Evolutionary conservation across 1,140 invertebrate genomes (phyloP), one percentile per base, ranked within the genome.

Genomic region (Onthophagus taurus): DNA sequence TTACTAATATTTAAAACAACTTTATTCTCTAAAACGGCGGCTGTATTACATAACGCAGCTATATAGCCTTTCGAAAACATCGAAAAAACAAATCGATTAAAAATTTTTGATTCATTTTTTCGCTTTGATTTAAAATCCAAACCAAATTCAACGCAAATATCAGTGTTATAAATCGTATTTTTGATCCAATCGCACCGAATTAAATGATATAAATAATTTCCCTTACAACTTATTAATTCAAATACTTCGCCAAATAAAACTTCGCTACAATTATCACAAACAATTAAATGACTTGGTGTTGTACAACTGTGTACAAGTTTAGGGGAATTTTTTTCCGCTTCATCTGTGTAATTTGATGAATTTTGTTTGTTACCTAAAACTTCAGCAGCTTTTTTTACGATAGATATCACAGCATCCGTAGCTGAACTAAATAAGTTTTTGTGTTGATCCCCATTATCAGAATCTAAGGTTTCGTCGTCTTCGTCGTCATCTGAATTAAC

Each of bases 321-420:
- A 2, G 12, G 6, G 16, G 21, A 14, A 6, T 23, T 14, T 13
- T n/a, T 26, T 13, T 26, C 48, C 7, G 58, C 31, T 13, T 43
- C 30, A 39, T 44, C 42, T 31, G 52, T 60, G 8, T 57, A 24
- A 42, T 60, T 71, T 51, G 71, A 67, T 64, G 36, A 49, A 38
- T 78, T 72, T 50, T 77, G 69, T 50, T 77, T 77, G 58, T 84
- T 85, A 1, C 78, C 80, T 39, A 89, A 65, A 11, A 81, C 84
- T 65, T 86, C 77, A 9, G 85, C 85, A 1, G 86, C 88, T 65
- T 89, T 90, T 57, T 89, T 89, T 4, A 93, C 84, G 41, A 93
- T 88, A 42, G 80, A 85, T 49, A 91, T 74, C 3, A 92, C 87
- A 1, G 83, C 88, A 58, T 89, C 85, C 41, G 80, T 76, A 1